Evolutionary conservation across 2,797 vertebrate species (phyloP), one percentile per base, ranked within the genome.

Genomic region (Takifugu ocellatus): DNA sequence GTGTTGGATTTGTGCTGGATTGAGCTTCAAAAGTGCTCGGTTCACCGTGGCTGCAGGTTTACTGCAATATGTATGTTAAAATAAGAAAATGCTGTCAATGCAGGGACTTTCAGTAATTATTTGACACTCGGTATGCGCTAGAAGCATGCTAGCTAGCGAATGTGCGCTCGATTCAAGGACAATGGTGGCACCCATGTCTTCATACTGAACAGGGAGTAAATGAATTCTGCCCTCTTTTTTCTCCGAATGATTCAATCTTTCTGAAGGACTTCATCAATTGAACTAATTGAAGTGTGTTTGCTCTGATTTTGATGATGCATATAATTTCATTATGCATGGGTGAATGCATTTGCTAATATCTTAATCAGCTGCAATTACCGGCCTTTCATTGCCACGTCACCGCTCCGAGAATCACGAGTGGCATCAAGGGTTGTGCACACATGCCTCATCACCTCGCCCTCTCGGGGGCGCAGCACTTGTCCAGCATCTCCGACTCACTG

Each of bases 1-100:
- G 74, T 81, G 63, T 82, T 86, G 87, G 87, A 84, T 89, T 90
- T 88, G 83, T 75, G 74, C 75, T 84, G 84, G 85, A 86, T 89
- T 88, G 83, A 61, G 74, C 83, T 85, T 90, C 85, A 86, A 85
- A 87, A 88, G 81, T 58, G 47, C 66, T 79, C 58, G 29, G 31
- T 54, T 83, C 68, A 79, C 77, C 66, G 71, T 50, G 68, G 61
- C 59, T 64, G 48, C 70, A 63, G 74, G 45, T 79, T 83, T 77
- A 75, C 67, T 62, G 65, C 73, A 77, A 61, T 79, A 72, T 70
- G 63, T 72, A 54, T 72, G 77, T 70, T 51, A 51, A 51, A 69
- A 63, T 31, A 65, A 65, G 54, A 63, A 69, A 81, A 76, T 46
- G 63, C 51, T 75, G 63, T 59, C 43, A 55, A 54, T 63, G 59